Percentiles rank a stretch among this genome's conserved stretches.
These are phyloP conservation scores for Brachionus manjavacas DNA, from an alignment of 1,140 invertebrate species.

Conservation along the genomic window DNA sequence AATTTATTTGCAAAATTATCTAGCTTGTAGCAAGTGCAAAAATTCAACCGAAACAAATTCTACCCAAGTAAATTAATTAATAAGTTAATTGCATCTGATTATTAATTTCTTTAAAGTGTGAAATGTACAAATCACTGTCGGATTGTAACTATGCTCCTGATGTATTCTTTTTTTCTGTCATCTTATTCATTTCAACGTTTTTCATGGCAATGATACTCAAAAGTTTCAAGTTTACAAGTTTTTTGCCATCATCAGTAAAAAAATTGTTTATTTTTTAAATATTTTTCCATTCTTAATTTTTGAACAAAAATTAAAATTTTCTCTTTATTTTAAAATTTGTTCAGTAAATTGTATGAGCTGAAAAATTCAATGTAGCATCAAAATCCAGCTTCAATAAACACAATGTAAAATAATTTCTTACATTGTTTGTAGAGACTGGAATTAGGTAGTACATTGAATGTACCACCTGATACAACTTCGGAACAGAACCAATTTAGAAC, in stretches of 20 bases:
- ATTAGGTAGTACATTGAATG: too few species aligned
- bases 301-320: too few species aligned
- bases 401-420: too few species aligned
- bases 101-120: not conserved
- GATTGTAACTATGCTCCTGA: constrained; percentile 69
- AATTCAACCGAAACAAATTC: not conserved
- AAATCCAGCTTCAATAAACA: too few species aligned
- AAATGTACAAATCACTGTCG: not conserved
- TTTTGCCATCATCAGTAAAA: constrained; percentile 85
- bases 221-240: constrained; percentile 83
- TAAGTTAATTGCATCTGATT: not conserved
- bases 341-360: too few species aligned
- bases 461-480: too few species aligned
- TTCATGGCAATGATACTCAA: constrained; percentile 79
- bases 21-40: not conserved
- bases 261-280: constrained; percentile 60
- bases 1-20: not conserved
- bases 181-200: constrained; percentile 89
- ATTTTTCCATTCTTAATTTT: too few species aligned
- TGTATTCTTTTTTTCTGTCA: constrained; percentile 90
- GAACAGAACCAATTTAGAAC: too few species aligned
- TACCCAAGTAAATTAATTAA: not conserved
- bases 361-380: too few species aligned
- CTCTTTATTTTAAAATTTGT: too few species aligned
- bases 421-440: too few species aligned